phyloP scores from a whole-genome alignment of 2,888 invertebrate species.

The Caenorhabditis virilis region DNA sequence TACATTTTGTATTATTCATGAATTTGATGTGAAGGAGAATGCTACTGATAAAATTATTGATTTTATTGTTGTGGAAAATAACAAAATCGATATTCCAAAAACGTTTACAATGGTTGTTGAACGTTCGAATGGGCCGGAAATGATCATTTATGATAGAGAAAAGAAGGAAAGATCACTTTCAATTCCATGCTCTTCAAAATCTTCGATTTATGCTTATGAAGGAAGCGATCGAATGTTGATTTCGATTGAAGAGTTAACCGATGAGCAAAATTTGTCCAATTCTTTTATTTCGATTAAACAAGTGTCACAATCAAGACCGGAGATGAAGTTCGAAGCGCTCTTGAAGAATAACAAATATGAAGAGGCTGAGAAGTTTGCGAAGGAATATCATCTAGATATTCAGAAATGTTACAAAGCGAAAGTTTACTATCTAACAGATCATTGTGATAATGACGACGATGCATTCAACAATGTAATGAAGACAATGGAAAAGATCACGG shows the following conservation, averaged over 20 bases:
- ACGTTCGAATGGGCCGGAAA: conserved; percentile 6
- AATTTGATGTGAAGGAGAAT: conserved; percentile 16
- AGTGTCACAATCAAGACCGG: conserved; percentile 33
- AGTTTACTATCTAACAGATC: conserved; percentile 23
- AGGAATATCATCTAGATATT: conserved; percentile 39
- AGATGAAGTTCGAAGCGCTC: conserved; percentile 36
- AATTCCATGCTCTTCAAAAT: conserved; percentile 1
- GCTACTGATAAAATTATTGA: conserved; percentile 16
- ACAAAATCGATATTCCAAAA: conserved; percentile 16
- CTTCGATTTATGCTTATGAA: conserved; percentile 22
- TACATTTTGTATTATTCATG: conserved; percentile 9
- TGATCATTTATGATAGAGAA: conserved; percentile 21
- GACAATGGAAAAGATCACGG: conserved; percentile 37
- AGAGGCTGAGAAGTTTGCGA: conserved; percentile 50
- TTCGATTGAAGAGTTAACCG: conserved; percentile 24
- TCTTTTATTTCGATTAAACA: conserved; percentile 18
- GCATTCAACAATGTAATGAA: conserved; percentile 26
- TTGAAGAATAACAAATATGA: conserved; percentile 37
- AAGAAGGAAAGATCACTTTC: conserved; percentile 13
- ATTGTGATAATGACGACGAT: conserved; percentile 25
- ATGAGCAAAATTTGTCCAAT: no score
- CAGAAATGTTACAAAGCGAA: conserved; percentile 33
- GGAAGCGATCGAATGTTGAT: conserved; percentile 30
- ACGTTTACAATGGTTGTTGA: no score
- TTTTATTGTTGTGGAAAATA: conserved; percentile 27